A percentile compares a stretch with the other conserved stretches of the same genome.
These are phyloP conservation scores for Eupeodes luniger DNA, from an alignment of 2,888 invertebrate species.

Conservation along the genomic window DNA sequence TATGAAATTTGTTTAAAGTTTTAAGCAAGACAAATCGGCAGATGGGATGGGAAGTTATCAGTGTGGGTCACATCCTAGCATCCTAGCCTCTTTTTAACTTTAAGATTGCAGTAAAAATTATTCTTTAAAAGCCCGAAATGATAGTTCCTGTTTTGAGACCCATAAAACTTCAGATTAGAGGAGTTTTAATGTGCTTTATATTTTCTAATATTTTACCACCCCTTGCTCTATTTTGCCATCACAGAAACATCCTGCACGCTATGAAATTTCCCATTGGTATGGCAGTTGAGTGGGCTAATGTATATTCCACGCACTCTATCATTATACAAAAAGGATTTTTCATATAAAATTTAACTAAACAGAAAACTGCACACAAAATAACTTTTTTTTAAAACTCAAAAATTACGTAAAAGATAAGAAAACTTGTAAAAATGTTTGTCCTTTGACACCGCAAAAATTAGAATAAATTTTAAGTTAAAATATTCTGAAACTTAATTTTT, in stretches of 20 bases:
- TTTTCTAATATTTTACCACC: background rate
- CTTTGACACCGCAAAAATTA: background rate
- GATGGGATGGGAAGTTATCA: too few relatives aligned
- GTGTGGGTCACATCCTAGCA: too few relatives aligned
- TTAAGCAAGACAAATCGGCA: too few relatives aligned
- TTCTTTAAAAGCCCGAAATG: too few relatives aligned
- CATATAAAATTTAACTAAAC: constrained; percentile 8
- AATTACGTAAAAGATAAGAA: background rate
- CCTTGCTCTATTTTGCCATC: background rate
- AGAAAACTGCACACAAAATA: constrained; percentile 3
- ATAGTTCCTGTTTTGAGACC: background rate
- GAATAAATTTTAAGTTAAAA: constrained; percentile 17
- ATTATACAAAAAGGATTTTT: constrained; percentile 25
- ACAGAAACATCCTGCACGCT: constrained; percentile 55
- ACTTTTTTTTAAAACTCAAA: background rate
- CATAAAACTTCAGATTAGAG: background rate
- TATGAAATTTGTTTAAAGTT: too few relatives aligned
- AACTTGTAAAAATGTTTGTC: background rate
- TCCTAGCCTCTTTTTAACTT: too few relatives aligned
- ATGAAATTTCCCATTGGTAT: constrained; percentile 57
- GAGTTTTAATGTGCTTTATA: background rate
- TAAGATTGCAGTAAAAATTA: too few relatives aligned
- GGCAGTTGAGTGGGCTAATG: constrained; percentile 29
- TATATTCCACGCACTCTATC: constrained; percentile 41
- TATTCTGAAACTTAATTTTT: background rate